Evolutionary conservation across 2,113 vertebrate genomes (phyloP).

Genomic region (Conger conger): DNA sequence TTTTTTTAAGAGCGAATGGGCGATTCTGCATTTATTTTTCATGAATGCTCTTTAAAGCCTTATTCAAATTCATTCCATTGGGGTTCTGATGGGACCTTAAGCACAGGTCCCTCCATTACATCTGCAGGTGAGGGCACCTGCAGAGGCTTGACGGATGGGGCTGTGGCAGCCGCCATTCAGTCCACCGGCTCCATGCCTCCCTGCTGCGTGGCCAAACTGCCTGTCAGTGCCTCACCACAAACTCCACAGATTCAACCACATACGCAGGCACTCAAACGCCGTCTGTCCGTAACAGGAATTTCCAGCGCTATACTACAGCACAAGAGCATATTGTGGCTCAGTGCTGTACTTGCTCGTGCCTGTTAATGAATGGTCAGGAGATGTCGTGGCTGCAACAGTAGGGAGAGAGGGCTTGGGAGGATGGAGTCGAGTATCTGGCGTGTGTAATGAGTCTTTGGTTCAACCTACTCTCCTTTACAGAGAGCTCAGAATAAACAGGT

Average conservation of each 20-base stretch:
- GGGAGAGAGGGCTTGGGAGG: no score
- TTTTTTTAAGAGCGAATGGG: not conserved
- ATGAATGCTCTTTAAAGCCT: not conserved
- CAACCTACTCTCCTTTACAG: not conserved
- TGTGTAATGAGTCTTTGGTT: no score
- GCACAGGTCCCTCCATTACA: not conserved
- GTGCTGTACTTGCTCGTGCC: no score
- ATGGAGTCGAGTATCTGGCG: no score
- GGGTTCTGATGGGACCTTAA: not conserved
- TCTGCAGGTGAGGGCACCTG: no score
- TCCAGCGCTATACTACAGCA: no score
- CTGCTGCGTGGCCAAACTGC: not conserved
- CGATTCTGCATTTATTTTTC: not conserved
- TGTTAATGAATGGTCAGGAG: no score
- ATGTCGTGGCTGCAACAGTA: no score
- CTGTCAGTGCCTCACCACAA: not conserved
- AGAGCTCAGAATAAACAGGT: slow-evolving; percentile 6
- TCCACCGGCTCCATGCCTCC: not conserved
- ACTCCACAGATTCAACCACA: no score
- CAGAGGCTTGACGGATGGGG: not conserved
- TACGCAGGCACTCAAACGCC: no score
- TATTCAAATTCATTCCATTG: not conserved
- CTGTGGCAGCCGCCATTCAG: not conserved
- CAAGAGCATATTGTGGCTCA: no score
- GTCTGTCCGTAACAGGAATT: no score